phyloP scores from a whole-genome alignment of 2,888 invertebrate genomes.

The Synanthedon tipuliformis region DNA sequence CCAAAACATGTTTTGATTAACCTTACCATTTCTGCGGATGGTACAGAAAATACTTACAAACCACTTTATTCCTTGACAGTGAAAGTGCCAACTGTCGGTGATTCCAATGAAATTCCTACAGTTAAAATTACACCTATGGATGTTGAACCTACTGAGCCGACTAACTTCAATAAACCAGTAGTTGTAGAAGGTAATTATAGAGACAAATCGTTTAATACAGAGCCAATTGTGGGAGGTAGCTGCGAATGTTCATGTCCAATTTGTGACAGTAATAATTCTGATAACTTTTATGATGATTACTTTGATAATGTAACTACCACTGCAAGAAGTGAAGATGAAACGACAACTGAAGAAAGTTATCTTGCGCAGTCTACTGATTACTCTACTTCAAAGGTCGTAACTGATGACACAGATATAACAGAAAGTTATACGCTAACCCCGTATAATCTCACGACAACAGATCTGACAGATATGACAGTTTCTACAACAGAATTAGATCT shows the following conservation, averaged over 20 bases:
- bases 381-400: constrained; percentile 11
- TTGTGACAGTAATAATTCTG: constrained; percentile 57
- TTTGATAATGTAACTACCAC: constrained; percentile 25
- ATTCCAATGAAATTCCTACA: constrained; percentile 61
- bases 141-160: constrained; percentile 44
- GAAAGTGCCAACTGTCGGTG: constrained; percentile 77
- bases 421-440: constrained; percentile 8
- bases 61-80: constrained; percentile 84
- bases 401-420: constrained; percentile 12
- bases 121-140: constrained; percentile 68
- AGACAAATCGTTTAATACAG: constrained; percentile 22
- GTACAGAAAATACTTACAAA: constrained; percentile 59
- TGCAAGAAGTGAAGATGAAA: constrained; percentile 8
- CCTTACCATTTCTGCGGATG: constrained; percentile 82
- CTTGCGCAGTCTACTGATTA: constrained; percentile 7
- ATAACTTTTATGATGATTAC: constrained; percentile 51
- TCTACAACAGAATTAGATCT: constrained; percentile 20
- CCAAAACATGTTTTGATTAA: constrained; percentile 81
- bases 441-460: constrained; percentile 13
- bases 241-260: constrained; percentile 82
- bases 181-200: constrained; percentile 40
- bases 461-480: constrained; percentile 21
- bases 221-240: constrained; percentile 69
- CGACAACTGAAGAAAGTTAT: constrained; percentile 5
- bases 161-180: constrained; percentile 54